Conservation (phyloP, 1,140 invertebrate genomes). For the Chironomus tepperi region DNA sequence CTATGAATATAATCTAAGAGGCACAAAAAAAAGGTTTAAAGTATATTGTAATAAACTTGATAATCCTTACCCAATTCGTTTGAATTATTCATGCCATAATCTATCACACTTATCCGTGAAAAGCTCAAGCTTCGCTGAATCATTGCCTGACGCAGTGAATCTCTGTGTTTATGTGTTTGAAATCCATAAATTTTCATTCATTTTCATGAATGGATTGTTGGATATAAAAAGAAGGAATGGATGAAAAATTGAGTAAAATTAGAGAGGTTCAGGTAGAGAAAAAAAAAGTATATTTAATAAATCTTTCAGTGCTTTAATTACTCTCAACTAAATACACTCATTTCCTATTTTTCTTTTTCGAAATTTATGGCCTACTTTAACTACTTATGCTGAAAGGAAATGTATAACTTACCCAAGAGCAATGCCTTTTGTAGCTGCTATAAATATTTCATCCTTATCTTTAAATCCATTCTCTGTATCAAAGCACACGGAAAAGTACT, state of each 20-base stretch:
- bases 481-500: constrained; percentile 66
- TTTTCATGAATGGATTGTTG: constrained; percentile 11
- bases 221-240: neutral
- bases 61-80: constrained; percentile 16
- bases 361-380: neutral
- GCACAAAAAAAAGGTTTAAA: too few relatives aligned
- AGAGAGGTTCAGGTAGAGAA: neutral
- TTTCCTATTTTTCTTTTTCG: neutral
- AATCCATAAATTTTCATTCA: constrained; percentile 10
- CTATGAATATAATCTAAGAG: too few relatives aligned
- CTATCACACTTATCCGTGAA: constrained; percentile 34
- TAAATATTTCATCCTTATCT: constrained; percentile 54
- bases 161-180: constrained; percentile 35
- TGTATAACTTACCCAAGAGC: constrained; percentile 54
- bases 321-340: neutral
- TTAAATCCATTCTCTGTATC: constrained; percentile 44
- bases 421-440: constrained; percentile 57
- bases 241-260: neutral
- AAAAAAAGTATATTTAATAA: constrained; percentile 4
- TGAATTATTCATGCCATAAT: constrained; percentile 20
- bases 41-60: constrained; percentile 2
- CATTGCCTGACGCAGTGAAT: constrained; percentile 41
- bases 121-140: constrained; percentile 35
- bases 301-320: neutral
- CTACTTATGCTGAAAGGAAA: neutral